These are phyloP conservation scores for Macrotrachela quadricornifera DNA, from an alignment of 1,140 invertebrate genomes.

Conservation along the genomic window DNA sequence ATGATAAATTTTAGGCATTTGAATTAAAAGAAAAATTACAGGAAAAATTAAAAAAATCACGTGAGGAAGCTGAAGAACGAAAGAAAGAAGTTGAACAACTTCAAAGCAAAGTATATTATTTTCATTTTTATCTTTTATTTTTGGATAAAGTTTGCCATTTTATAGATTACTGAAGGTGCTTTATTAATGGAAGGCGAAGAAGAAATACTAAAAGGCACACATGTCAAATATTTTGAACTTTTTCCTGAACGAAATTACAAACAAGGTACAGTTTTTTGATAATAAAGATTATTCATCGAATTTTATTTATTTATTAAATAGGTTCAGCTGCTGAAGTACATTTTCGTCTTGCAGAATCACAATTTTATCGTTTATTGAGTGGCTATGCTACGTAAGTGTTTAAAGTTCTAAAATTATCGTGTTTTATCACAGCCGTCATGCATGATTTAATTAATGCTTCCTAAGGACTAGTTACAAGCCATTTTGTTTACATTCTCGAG, in stretches of 20 bases:
- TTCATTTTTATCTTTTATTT: too few relatives aligned
- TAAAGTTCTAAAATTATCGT: background rate
- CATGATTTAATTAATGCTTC: too few relatives aligned
- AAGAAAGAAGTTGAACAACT: conserved; percentile 15
- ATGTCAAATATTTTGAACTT: conserved; percentile 15
- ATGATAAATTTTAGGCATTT: conserved; percentile 9
- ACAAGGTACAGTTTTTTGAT: too few relatives aligned
- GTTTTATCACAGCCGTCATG: too few relatives aligned
- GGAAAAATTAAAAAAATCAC: conserved; percentile 8
- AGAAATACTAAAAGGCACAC: conserved; percentile 14
- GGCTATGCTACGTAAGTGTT: conserved; percentile 2
- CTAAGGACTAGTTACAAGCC: too few relatives aligned
- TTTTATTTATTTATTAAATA: too few relatives aligned
- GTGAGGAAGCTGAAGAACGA: conserved; percentile 15
- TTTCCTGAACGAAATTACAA: conserved; percentile 12
- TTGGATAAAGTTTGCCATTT: too few relatives aligned
- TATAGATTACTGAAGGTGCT: background rate
- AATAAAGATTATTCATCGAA: too few relatives aligned
- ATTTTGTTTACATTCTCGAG: too few relatives aligned
- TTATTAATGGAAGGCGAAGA: conserved; percentile 18
- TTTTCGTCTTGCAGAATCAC: conserved; percentile 20
- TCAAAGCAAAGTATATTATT: conserved; percentile 13
- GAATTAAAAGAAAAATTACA: conserved; percentile 17
- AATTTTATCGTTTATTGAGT: conserved; percentile 19
- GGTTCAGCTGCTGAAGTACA: conserved; percentile 19